Base-by-base conservation (phyloP, 2,113 vertebrate species). In the Meleagris gallopavo region DNA sequence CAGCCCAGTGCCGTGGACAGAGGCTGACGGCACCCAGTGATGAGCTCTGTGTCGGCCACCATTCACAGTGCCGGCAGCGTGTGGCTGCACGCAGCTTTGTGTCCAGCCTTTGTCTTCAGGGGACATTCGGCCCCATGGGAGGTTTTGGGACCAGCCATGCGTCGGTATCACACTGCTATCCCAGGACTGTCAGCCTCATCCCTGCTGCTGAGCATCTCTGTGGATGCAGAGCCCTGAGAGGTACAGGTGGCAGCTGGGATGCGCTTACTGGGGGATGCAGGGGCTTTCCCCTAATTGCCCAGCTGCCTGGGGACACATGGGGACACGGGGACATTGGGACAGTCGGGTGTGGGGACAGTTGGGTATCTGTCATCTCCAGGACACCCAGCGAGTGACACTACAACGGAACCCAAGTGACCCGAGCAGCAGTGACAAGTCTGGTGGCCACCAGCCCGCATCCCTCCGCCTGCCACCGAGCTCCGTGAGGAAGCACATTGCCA, bases 381-480 rank as follows among this genome's bases (percentile, higher is more conserved):
- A 64, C 34, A 41, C 21, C 38, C 55, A 9, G 72, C 7, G 15
- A 3, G 69, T 30, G 77, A 13, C 24, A 5, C 10, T 40, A 8
- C 38, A 41, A 12, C 32, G 4, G 1, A 14, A 69, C 14, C 45
- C 8, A 6, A 34, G 54, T 1, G 58, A 29, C 24, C 48, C 3
- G 4, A 55, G 34, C 66, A 25, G 1, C 17, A 25, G 75, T 46
- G 86, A 79, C 41, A 25, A 29, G 57, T 16, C 57, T 34, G 55
- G 55, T 0, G 2, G 61, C 36, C 34, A 45, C 38, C 76, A 54
- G 8, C 34, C n/a, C 2, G 1, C 3, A 24, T 58, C 74, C 55
- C 73, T 18, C 60, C 0, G 9, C 60, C 41, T 0, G 10, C 9
- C 43, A 18, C 60, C 4, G 1, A 15, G 3, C 73, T 4, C 0